Percentiles rank a stretch among this genome's conserved stretches.
Evolutionary conservation across 2,888 invertebrate species (phyloP).

Genomic region (Megaustenia siamemsis): DNA sequence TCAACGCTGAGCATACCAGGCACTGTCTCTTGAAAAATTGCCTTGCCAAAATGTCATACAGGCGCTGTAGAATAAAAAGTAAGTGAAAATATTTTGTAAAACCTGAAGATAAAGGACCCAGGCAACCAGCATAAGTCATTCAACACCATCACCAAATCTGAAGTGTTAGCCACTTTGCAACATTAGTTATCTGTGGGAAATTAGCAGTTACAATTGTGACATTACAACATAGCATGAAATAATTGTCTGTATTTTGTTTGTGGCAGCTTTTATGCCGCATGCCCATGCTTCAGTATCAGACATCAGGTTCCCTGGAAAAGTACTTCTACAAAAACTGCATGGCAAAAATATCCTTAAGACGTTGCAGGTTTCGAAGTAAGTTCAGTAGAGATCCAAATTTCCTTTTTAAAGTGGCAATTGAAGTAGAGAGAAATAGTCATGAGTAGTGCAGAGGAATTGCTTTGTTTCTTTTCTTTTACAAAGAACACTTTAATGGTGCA

Average conservation of each 20-base stretch:
- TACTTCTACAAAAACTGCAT: conserved; percentile 43
- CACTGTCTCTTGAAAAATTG: conserved; percentile 38
- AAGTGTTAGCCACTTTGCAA: not conserved
- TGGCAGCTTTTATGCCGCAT: conserved; percentile 43
- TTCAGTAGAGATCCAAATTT: not conserved
- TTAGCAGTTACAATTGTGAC: no score
- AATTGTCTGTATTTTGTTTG: conserved; percentile 22
- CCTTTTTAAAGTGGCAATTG: not conserved
- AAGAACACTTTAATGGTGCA: not conserved
- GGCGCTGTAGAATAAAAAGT: conserved; percentile 40
- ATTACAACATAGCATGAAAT: not conserved
- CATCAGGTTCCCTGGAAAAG: conserved; percentile 11
- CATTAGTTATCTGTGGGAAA: not conserved
- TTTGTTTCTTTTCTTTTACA: not conserved
- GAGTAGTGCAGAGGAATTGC: not conserved
- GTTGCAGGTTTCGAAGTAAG: conserved; percentile 47
- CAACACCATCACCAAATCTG: conserved; percentile 8
- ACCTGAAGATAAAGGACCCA: not conserved
- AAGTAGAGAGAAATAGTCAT: not conserved
- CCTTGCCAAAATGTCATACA: conserved; percentile 49
- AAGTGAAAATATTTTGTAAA: conserved; percentile 3
- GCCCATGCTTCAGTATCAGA: conserved; percentile 44
- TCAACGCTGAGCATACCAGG: not conserved
- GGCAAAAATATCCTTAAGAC: conserved; percentile 45
- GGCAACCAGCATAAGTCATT: not conserved